Conservation (phyloP, 2,797 vertebrate species). For the Enteromius anoplus region DNA sequence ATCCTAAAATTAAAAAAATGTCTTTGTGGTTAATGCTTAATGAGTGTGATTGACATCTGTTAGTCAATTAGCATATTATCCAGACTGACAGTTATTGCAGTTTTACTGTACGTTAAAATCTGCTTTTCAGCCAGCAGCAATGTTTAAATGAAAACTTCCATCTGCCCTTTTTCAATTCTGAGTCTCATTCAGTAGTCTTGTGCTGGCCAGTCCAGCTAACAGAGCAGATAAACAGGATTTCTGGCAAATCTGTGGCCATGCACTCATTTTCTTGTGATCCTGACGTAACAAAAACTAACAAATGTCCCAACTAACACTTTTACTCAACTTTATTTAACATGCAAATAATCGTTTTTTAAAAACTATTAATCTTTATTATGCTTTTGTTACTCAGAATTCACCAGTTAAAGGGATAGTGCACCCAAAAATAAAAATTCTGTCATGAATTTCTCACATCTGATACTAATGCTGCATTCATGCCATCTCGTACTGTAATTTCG, state of each 20-base stretch:
- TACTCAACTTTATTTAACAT: neutral
- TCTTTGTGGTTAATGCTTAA: neutral
- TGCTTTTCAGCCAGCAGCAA: neutral
- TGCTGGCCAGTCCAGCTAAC: neutral
- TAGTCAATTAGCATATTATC: neutral
- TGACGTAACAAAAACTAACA: neutral
- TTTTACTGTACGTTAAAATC: neutral
- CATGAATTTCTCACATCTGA: too few relatives aligned
- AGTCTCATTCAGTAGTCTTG: neutral
- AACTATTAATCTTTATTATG: neutral
- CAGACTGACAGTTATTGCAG: neutral
- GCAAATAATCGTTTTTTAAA: neutral
- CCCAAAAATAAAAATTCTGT: too few relatives aligned
- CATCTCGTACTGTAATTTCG: too few relatives aligned
- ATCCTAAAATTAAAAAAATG: neutral
- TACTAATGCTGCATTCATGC: too few relatives aligned
- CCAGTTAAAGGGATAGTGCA: neutral
- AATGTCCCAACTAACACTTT: neutral
- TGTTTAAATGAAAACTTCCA: neutral
- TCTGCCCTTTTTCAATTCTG: neutral
- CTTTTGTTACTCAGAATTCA: neutral
- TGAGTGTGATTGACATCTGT: neutral
- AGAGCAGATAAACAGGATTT: neutral
- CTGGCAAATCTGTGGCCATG: neutral
- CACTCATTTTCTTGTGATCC: too few relatives aligned